Evolutionary conservation across 2,797 vertebrate genomes (phyloP).

Genomic region (Schizopygopsis pylzovi): DNA sequence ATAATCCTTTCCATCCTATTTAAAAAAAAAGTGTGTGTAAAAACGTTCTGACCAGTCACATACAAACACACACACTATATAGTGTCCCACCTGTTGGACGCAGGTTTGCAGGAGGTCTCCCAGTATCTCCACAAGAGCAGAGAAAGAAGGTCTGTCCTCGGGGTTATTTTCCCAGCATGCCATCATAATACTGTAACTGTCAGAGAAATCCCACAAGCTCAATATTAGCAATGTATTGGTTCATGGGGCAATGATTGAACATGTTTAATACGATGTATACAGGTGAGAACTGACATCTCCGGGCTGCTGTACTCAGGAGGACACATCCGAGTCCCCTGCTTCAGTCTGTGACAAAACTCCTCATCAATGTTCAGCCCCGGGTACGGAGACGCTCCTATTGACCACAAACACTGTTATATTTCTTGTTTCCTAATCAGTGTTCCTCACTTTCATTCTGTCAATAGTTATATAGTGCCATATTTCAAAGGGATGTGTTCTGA

Average conservation of each 20-base stretch:
- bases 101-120: constrained; percentile 90
- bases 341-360: constrained; percentile 66
- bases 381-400: constrained; percentile 67
- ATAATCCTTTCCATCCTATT: constrained; percentile 92
- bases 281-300: constrained; percentile 60
- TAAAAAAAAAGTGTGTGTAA: neutral
- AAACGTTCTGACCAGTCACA: neutral
- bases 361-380: constrained; percentile 67
- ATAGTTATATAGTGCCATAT: neutral
- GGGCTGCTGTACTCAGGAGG: constrained; percentile 65
- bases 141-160: constrained; percentile 86
- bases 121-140: constrained; percentile 84
- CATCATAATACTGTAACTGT: constrained; percentile 92
- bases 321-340: constrained; percentile 65
- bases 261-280: neutral
- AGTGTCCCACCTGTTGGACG: constrained; percentile 85
- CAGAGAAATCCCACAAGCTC: neutral
- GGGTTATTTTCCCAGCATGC: constrained; percentile 89
- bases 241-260: neutral
- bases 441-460: constrained; percentile 23
- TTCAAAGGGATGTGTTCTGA: neutral
- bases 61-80: neutral
- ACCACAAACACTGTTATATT: neutral
- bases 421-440: too few species aligned
- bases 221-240: neutral